Base-by-base conservation (phyloP, 64 coral and sea anemone species). In the Platygyra sinensis region DNA sequence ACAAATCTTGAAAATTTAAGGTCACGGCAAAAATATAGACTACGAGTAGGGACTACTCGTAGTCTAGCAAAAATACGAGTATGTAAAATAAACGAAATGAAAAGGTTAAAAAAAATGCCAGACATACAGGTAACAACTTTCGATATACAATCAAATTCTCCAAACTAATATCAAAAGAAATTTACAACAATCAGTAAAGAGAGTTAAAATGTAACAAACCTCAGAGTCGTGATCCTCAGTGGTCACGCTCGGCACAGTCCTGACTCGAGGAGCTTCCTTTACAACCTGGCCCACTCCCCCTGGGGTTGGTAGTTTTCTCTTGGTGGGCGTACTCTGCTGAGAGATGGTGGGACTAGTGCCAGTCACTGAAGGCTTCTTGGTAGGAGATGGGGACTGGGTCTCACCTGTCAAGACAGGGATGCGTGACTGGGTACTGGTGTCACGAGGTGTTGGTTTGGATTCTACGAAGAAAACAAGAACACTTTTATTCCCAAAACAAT, bases 151-250 rank as follows among this genome's bases (percentile, higher is more conserved):
- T 9, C 54, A 13, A 16, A 57, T 57, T 57, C 54, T 57, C 15
- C 10, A 16, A 13, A 57, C 54, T 57, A 13, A 57, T 3, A 57
- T 57, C 1, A 14, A 57, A 57, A 57, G 54, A 14, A 57, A 57
- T 57, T 12, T 57, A 57, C 15, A 16, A 57, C 6, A 57, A 57
- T 57, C 54, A 11, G 54, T 57, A 57, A 57, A 16, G 54, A 57
- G 54, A 57, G 1, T 57, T 57, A 7, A 46, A 46, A 24, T n/a
- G 30, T 42, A 36, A 84, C 87, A 67, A 46, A 96, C 95, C 87
- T 94, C 91, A 38, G 91, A 94, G 83, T 90, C 88, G 42, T 89
- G 61, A 62, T 94, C 95, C 30, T 88, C 91, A 32, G 95, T 52
- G 18, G 46, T n/a, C 52, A 62, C 65, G 60, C 62, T 28, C 30